Base-by-base conservation (phyloP, 2,797 vertebrate species). In the Geotrypetes seraphini region DNA sequence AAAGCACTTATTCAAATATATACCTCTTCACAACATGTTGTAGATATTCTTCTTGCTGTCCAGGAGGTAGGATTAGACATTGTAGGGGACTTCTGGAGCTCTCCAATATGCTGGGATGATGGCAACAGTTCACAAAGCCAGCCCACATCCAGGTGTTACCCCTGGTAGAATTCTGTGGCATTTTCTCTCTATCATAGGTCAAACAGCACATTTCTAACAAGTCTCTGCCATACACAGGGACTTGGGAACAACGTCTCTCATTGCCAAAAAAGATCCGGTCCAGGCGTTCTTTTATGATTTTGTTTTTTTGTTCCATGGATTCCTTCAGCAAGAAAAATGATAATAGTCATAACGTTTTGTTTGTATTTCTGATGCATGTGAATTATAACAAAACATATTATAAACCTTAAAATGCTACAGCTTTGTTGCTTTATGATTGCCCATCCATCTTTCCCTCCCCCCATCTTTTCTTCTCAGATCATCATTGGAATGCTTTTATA, bases 191-290 rank as follows among this genome's bases (percentile, higher is more conserved):
- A 24, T 35, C 21, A n/a, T 48, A 25, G 7, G 42, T 47, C 44
- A 95, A 12, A 7, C 71, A 70, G 43, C 89, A 97, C 1, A 72
- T 33, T 4, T 74, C 69, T 26, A 95, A 47, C 44, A 99, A 57
- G 48, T 99, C 96, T 7, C 67, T 58, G 12, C 96, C 96, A 2
- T 94, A 97, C 38, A 98, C 0, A 0, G 96, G 94, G 1, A 77
- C 65, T 16, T 79, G 83, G 1, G 68, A 68, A 27, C 92, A 92
- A 18, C 88, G 91, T 1, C 85, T 81, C 37, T 95, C 91, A 0
- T 98, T 99, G 22, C 85, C 75, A 1, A 36, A 28, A 31, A 91
- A 89, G 16, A 98, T 75, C 12, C 87, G 73, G 40, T 81, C 75
- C 50, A 99, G 72, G 1, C 89, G 88, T 50, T 95, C 92, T 57